Evolutionary conservation across 2,113 vertebrate species (phyloP).

Genomic region (Mixornis gularis): DNA sequence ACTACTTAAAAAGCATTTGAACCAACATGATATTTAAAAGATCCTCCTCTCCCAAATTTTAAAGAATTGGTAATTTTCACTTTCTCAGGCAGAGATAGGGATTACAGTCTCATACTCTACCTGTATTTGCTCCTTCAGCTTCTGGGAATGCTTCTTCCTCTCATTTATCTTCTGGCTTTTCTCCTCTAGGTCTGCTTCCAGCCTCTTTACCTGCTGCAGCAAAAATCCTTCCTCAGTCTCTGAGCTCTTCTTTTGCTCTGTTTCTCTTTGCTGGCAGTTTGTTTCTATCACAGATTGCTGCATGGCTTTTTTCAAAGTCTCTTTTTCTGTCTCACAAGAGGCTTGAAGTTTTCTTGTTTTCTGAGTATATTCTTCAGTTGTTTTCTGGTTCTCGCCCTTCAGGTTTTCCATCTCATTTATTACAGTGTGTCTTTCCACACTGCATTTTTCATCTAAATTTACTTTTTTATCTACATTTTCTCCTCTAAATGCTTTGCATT

Average conservation of each 20-base stretch:
- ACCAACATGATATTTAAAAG: not conserved
- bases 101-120: constrained; percentile 57
- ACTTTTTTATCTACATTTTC: constrained; percentile 3
- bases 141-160: constrained; percentile 80
- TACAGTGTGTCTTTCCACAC: constrained; percentile 10
- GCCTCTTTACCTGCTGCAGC: constrained; percentile 81
- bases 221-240: constrained; percentile 74
- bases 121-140: constrained; percentile 88
- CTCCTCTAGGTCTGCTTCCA: constrained; percentile 83
- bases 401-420: constrained; percentile 69
- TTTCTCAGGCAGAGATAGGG: not conserved
- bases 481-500: constrained; percentile 38
- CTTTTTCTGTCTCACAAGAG: constrained; percentile 72
- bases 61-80: not conserved
- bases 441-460: not conserved
- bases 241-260: constrained; percentile 79
- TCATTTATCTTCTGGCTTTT: constrained; percentile 82
- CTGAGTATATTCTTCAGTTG: constrained; percentile 66
- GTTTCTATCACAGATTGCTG: constrained; percentile 78
- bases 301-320: constrained; percentile 70
- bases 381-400: constrained; percentile 65
- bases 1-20: not conserved
- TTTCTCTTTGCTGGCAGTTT: constrained; percentile 82
- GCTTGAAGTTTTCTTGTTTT: constrained; percentile 71
- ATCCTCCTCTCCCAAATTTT: not conserved